Conservation (phyloP, 1,140 invertebrate genomes). For the Andricus grossulariae region DNA sequence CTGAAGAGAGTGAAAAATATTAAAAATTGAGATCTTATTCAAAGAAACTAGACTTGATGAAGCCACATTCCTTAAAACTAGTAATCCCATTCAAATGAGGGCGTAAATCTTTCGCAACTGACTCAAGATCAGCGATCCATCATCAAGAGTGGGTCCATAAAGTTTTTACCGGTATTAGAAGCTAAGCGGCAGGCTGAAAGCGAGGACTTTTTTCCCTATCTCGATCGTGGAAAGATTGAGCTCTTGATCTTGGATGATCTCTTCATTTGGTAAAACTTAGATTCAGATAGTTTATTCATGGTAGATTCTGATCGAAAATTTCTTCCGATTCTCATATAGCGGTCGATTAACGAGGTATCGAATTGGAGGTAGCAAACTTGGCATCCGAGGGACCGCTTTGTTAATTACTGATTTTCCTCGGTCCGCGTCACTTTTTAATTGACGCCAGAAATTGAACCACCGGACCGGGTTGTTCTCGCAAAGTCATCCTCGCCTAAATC, state of each 20-base stretch:
- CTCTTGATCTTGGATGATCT: slow-evolving; percentile 18
- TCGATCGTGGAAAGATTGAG: slow-evolving; percentile 7
- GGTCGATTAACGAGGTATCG: slow-evolving; percentile 35
- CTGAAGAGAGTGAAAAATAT: too few relatives aligned
- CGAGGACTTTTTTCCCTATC: neutral
- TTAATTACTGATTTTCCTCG: slow-evolving; percentile 76
- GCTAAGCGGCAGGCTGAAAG: slow-evolving; percentile 17
- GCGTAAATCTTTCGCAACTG: slow-evolving; percentile 2
- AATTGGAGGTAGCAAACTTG: slow-evolving; percentile 35
- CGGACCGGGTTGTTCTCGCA: slow-evolving; percentile 60
- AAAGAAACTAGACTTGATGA: neutral
- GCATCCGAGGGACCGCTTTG: slow-evolving; percentile 53
- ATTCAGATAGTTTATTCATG: slow-evolving; percentile 7
- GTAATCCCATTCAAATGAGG: slow-evolving; percentile 16
- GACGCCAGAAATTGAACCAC: slow-evolving; percentile 74
- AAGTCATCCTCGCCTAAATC: slow-evolving; percentile 68
- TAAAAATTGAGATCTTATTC: neutral
- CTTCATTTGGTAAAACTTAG: slow-evolving; percentile 21
- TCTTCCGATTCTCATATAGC: neutral
- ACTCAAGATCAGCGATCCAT: slow-evolving; percentile 7
- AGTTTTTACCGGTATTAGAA: neutral
- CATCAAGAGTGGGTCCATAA: neutral
- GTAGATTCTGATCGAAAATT: slow-evolving; percentile 10
- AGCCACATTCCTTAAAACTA: slow-evolving; percentile 6
- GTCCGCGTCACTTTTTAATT: slow-evolving; percentile 76